Percentiles rank a stretch among this genome's conserved stretches.
These are phyloP conservation scores for Pseudorhiza aurosa DNA, from an alignment of 30 jellyfish, hydroid and myxozoan species.

Conservation along the genomic window DNA sequence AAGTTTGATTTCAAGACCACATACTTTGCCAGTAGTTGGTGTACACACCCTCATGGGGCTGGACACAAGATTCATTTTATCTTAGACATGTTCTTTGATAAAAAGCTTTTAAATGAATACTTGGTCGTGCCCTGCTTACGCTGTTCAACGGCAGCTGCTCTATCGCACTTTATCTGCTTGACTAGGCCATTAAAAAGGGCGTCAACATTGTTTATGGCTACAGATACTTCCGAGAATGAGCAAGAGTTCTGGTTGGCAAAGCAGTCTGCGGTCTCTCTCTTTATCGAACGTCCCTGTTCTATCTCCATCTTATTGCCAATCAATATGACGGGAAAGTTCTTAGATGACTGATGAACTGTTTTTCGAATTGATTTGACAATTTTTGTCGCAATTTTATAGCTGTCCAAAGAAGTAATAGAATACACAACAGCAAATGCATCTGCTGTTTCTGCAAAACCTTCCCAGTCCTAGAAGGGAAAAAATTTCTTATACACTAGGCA, in stretches of 20 bases:
- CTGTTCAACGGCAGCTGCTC: conserved; percentile 11
- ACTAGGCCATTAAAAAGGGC: conserved; percentile 29
- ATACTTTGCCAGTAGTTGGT: no score
- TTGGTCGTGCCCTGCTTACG: conserved; percentile 38
- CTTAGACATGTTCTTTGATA: conserved; percentile 47
- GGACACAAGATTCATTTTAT: conserved; percentile 3
- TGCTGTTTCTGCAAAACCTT: conserved; percentile 72
- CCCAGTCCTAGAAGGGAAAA: conserved; percentile 66
- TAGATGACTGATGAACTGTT: conserved; percentile 17
- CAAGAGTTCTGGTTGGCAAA: conserved; percentile 67
- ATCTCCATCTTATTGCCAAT: conserved; percentile 81
- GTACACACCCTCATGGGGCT: no score
- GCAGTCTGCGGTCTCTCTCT: conserved; percentile 38
- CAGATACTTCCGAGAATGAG: conserved; percentile 69
- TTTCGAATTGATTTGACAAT: conserved; percentile 62
- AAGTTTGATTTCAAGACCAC: no score
- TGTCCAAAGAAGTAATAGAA: conserved; percentile 67
- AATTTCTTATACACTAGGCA: no score
- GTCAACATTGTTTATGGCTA: conserved; percentile 73
- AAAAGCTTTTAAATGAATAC: conserved; percentile 41
- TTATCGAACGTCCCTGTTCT: conserved; percentile 73
- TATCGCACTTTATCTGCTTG: conserved; percentile 29
- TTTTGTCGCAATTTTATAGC: conserved; percentile 53
- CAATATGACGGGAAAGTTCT: conserved; percentile 62
- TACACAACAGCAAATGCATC: conserved; percentile 85